Conservation (phyloP, 1,140 invertebrate species). For the Nephila pilipes region DNA sequence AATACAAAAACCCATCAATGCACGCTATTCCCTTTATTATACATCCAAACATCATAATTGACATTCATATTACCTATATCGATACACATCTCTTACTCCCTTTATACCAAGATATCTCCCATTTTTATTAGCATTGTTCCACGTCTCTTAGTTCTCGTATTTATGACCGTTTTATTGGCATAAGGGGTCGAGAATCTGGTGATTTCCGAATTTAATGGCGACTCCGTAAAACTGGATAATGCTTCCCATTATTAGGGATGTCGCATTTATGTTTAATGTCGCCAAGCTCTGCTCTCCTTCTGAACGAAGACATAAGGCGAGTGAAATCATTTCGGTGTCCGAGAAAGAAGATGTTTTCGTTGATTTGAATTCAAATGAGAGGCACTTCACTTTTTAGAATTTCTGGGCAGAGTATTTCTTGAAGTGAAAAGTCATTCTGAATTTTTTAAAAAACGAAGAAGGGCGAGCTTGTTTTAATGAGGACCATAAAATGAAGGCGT, state of each 20-base stretch:
- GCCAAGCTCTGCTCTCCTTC: background rate
- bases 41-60: constrained; percentile 31
- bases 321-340: background rate
- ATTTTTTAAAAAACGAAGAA: background rate
- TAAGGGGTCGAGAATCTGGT: constrained; percentile 27
- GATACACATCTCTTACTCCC: constrained; percentile 8
- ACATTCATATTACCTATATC: constrained; percentile 33
- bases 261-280: constrained; percentile 52
- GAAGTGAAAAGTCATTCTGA: background rate
- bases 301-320: background rate
- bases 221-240: constrained; percentile 58
- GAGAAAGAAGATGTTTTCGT: constrained; percentile 1
- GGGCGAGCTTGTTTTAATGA: background rate
- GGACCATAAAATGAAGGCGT: background rate
- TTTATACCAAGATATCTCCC: background rate
- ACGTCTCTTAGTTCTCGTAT: constrained; percentile 24
- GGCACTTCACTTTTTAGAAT: constrained; percentile 13
- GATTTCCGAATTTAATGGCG: constrained; percentile 40
- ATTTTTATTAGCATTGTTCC: constrained; percentile 41
- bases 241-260: constrained; percentile 37
- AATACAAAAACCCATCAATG: background rate
- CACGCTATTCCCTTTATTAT: background rate
- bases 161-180: constrained; percentile 56
- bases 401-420: background rate
- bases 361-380: constrained; percentile 19